These are phyloP conservation scores for Pardalotus punctatus DNA, from an alignment of 2,113 vertebrate genomes.

Conservation along the genomic window DNA sequence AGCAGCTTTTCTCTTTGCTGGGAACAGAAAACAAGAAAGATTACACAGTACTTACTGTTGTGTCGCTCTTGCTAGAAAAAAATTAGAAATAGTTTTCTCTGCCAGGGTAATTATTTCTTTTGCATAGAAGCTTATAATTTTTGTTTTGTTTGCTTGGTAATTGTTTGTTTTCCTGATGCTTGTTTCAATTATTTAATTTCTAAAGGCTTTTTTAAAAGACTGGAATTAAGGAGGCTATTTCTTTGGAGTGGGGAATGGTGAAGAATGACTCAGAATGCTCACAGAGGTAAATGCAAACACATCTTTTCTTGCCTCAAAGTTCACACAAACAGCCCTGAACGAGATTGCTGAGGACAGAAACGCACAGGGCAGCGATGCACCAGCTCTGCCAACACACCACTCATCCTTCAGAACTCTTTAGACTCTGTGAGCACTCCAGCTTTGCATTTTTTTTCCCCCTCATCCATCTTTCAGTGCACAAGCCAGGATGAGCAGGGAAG, in stretches of 20 bases:
- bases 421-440: not conserved
- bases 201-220: not conserved
- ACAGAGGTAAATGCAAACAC: not conserved
- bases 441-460: not conserved
- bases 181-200: not conserved
- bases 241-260: not conserved
- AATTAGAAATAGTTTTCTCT: not conserved
- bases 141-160: not conserved
- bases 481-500: not conserved
- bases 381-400: not conserved
- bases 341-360: not conserved
- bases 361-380: fast-evolving
- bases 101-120: not conserved
- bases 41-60: not conserved
- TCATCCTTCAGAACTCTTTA: not conserved
- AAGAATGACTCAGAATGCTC: not conserved
- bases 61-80: not conserved
- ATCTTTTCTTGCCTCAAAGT: not conserved
- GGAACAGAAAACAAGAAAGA: not conserved
- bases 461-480: not conserved
- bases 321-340: not conserved
- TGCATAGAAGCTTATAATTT: not conserved
- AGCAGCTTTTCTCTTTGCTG: not conserved
- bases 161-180: not conserved
- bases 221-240: not conserved